phyloP scores from a whole-genome alignment of 2,797 vertebrate species.

The Nasua narica region DNA sequence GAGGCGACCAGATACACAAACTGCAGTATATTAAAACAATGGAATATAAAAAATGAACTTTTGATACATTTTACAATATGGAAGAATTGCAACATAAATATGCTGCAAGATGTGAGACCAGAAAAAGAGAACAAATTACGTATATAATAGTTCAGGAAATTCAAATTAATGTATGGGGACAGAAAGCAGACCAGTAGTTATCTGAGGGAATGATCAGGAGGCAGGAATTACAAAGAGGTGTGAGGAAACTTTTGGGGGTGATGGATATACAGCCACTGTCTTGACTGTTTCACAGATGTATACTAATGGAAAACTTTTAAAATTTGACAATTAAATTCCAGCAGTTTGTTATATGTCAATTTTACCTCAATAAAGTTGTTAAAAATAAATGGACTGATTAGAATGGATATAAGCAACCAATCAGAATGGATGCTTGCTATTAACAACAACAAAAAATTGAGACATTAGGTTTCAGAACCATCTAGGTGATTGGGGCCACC shows the following conservation, averaged over 20 bases:
- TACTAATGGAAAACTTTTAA: background rate
- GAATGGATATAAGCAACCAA: background rate
- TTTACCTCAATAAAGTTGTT: constrained; percentile 6
- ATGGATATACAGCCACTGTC: background rate
- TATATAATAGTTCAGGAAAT: background rate
- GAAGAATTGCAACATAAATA: background rate
- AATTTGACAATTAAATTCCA: background rate
- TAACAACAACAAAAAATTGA: background rate
- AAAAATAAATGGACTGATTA: background rate
- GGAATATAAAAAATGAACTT: background rate
- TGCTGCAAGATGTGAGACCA: background rate
- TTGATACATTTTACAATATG: background rate
- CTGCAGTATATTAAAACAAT: background rate
- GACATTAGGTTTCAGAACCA: background rate
- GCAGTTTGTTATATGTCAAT: background rate
- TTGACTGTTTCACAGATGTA: background rate
- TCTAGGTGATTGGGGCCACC: background rate
- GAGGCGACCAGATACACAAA: background rate
- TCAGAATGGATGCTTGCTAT: background rate
- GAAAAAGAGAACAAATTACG: background rate
- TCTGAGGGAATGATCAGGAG: background rate
- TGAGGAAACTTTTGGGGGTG: background rate
- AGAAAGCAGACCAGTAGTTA: background rate
- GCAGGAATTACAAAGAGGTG: background rate
- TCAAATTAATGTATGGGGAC: background rate